Base-by-base conservation (phyloP, 2,888 invertebrate species). In the Drosophila greeni region DNA sequence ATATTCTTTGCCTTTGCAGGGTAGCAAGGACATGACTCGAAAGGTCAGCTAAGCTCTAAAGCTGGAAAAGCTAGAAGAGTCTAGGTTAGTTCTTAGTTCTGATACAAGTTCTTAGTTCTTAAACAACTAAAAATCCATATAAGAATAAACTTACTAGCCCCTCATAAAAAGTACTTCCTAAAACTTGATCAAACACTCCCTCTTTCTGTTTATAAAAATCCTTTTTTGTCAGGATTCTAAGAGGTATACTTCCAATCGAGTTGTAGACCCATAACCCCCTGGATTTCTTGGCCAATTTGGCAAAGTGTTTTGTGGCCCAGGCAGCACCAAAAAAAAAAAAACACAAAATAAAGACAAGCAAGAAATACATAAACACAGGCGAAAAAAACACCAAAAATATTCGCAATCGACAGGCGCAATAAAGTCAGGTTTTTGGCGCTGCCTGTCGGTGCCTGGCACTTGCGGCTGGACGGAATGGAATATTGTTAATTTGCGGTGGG, bases 251-350 rank as follows among this genome's bases (percentile, higher is more conserved):
- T 1, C n/a, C 1, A 5, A n/a, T 60, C 43, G 34, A 23, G 6
- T 8, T 7, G 0, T 3, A 3, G 1, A 1, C 9, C 2, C 0
- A 3, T 1, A 8, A 40, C 20, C 12, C 11, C 16, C 20, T 20
- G 45, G 67, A 76, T 76, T 77, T 79, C 77, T 80, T 82, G 75
- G 77, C 82, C 81, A 82, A 82, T 82, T 82, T 84, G 74, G 68
- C 77, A 84, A 82, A 81, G 80, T 81, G 82, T 83, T 81, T 83
- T 48, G 45, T 20, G 77, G 64, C 67, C 57, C 42, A 18, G 36
- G 29, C 26, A 20, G 3, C 2, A 20, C 2, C 20, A 20, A 20
- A 20, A 20, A 20, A 20, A 20, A 56, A 56, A 29, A 51, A 20
- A 56, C 36, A 57, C 54, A 48, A 62, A 42, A 34, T 37, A 34